These are phyloP conservation scores for Xanthostigma xanthostigma DNA, from an alignment of 2,888 invertebrate species.

Conservation along the genomic window DNA sequence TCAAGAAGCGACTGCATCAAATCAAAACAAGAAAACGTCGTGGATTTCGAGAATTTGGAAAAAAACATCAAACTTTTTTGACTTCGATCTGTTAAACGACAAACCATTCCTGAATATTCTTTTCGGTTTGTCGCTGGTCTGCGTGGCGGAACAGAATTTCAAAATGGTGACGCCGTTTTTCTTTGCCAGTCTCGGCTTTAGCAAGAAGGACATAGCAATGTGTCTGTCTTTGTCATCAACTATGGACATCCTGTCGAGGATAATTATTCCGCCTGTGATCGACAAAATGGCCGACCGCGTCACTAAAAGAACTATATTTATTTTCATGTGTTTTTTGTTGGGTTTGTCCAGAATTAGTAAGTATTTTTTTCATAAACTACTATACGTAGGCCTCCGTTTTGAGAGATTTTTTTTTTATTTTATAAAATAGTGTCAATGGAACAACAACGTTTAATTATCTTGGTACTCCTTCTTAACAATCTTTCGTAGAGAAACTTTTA, in stretches of 20 bases:
- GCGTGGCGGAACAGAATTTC: conserved; percentile 61
- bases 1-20: conserved; percentile 20
- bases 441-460: too few species aligned
- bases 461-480: too few species aligned
- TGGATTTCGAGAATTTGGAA: conserved; percentile 17
- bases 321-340: conserved; percentile 53
- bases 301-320: conserved; percentile 55
- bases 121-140: conserved; percentile 55
- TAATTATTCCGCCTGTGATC: conserved; percentile 50
- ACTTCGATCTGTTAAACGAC: conserved; percentile 55
- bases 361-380: conserved; percentile 17
- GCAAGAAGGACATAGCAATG: conserved; percentile 51
- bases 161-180: conserved; percentile 59
- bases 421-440: too few species aligned
- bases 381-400: too few species aligned
- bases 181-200: conserved; percentile 44
- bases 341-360: conserved; percentile 59
- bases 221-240: conserved; percentile 61
- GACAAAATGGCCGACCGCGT: conserved; percentile 20
- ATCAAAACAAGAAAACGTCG: conserved; percentile 23
- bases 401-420: too few species aligned
- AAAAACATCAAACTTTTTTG: conserved; percentile 45
- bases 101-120: conserved; percentile 57
- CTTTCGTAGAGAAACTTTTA: too few species aligned
- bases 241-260: conserved; percentile 56